Evolutionary conservation across 2,888 invertebrate species (phyloP), one percentile per base, ranked within the genome.

Genomic region (Synanthedon tipuliformis): DNA sequence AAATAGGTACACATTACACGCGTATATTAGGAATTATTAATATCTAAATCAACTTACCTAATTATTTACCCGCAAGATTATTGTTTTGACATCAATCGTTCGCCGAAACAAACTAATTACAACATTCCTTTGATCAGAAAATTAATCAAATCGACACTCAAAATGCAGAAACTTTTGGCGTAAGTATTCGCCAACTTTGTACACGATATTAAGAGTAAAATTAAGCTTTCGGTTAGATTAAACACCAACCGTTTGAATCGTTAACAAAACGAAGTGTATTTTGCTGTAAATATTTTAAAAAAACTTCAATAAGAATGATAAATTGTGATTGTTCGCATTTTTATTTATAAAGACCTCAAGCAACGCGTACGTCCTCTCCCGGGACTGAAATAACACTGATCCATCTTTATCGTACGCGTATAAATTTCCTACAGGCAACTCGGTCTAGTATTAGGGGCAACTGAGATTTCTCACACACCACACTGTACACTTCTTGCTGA

Each of bases 341-440:
- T 45, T 13, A 45, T 45, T 45, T 49, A 15, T 16, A 49, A 11
- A 10, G 5, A 10, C 3, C 3, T 10, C 18, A 52, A 45, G 55
- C 60, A 54, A 66, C 83, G 83, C 83, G 83, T 74, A 73, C 71
- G 62, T 62, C 63, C 75, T 58, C 65, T 41, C 56, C 58, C 65
- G 59, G 64, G 61, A 55, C 75, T 71, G 69, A 74, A 77, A 67
- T 70, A 70, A 70, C 69, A 84, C 83, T 84, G 83, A 76, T 34
- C 18, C 50, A 18, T n/a, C 27, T 50, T 12, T 12, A 15, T 15
- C 45, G 16, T 49, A 49, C 49, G 12, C 49, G 16, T 49, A 15
- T 45, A 13, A n/a, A n/a, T 11, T 15, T 15, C n/a, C 15, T 13
- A 45, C 4, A 45, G 13, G 45, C 45, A 13, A 45, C 45, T 45